Base-by-base conservation (phyloP, 2,888 invertebrate genomes). In the Heliconius erato region DNA sequence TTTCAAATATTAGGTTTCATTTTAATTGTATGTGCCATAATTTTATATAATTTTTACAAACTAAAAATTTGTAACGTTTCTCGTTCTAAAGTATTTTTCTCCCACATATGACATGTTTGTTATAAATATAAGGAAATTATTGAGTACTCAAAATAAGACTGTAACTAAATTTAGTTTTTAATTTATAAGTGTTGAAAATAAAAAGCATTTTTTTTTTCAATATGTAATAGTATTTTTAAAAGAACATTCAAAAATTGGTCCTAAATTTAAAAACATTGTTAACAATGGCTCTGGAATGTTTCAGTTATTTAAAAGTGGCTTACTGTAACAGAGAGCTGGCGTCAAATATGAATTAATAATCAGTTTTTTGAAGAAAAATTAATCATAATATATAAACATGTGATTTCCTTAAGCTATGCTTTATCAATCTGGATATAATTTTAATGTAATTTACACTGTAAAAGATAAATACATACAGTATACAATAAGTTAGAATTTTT, bases 241-340 rank as follows among this genome's bases (percentile, higher is more conserved):
- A 95, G 95, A 95, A 95, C 94, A 92, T 95, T 95, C 93, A 95
- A 96, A 96, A 96, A 95, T 95, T 95, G 95, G 95, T 95, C 95
- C 95, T 95, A 95, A 95, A 94, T 90, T 94, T 95, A 95, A 95
- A 76, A 95, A 95, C 94, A 94, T 94, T 94, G 93, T 95, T 95
- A 95, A 96, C 96, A 96, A 95, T 95, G 94, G 94, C 94, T 95
- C 95, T 96, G 96, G 96, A 96, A 96, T 96, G 96, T 96, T 89
- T 90, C 91, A 92, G 91, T 92, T 92, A 93, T 93, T 91, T 92
- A 91, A 90, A 91, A 91, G 91, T 91, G 90, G 90, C 91, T 92
- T 92, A 87, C 89, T 90, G 90, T 91, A 88, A 88, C 91, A 94
- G 94, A 95, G 94, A 94, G 94, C 94, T 91, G 89, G 88, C 85